Evolutionary conservation across 2,888 invertebrate genomes (phyloP).

Genomic region (Tineola bisselliella): DNA sequence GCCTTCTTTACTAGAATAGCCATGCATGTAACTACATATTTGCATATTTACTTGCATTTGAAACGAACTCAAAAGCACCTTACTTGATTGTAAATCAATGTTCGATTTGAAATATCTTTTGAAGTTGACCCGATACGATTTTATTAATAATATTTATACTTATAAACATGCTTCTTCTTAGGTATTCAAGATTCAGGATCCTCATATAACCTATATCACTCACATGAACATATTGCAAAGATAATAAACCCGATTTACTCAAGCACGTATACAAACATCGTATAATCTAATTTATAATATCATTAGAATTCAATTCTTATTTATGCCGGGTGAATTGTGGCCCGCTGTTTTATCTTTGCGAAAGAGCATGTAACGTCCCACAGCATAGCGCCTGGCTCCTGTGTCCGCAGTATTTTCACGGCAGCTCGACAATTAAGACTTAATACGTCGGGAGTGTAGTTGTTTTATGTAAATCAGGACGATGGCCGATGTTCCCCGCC

Average conservation of each 20-base stretch:
- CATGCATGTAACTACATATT: not conserved
- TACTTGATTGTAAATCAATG: no score
- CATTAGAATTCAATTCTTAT: no score
- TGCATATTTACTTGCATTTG: not conserved
- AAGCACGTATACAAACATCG: no score
- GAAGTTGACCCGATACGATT: no score
- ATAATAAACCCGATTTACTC: no score
- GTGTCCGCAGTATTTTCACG: constrained; percentile 22
- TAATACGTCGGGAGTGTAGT: constrained; percentile 56
- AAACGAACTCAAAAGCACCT: not conserved
- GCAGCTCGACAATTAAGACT: constrained; percentile 61
- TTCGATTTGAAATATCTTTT: no score
- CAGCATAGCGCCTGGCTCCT: constrained; percentile 33
- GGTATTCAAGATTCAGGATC: no score
- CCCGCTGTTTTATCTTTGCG: constrained; percentile 34
- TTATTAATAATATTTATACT: no score
- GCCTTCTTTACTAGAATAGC: not conserved
- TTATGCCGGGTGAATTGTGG: constrained; percentile 7
- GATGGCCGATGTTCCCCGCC: constrained; percentile 19
- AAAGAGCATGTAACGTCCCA: constrained; percentile 50
- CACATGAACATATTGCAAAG: no score
- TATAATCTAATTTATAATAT: no score
- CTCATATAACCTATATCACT: no score
- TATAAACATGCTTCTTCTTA: no score
- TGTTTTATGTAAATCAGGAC: constrained; percentile 63